Percentiles rank a stretch among this genome's conserved stretches.
Evolutionary conservation across 2,113 vertebrate genomes (phyloP).

Genomic region (Gadus chalcogrammus): DNA sequence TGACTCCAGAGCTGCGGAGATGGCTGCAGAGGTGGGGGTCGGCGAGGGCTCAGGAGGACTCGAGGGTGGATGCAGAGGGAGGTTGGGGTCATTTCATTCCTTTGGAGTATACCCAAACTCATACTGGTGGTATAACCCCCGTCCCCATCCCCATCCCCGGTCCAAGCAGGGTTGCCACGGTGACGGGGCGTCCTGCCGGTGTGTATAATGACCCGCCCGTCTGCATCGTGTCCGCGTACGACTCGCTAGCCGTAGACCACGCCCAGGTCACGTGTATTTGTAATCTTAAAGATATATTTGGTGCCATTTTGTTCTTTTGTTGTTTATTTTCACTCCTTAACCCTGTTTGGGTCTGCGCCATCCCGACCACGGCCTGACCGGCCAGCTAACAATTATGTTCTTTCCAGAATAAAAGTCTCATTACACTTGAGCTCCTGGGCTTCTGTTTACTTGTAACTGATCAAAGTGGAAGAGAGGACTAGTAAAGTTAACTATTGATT

Average conservation of each 20-base stretch:
- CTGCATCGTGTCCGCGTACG: slow-evolving; percentile 43
- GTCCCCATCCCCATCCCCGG: slow-evolving; percentile 13
- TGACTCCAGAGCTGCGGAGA: no score
- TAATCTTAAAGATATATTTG: slow-evolving; percentile 46
- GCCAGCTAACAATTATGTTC: slow-evolving; percentile 30
- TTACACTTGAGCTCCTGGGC: slow-evolving; percentile 31
- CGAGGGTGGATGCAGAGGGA: slow-evolving; percentile 8
- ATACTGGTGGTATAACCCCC: slow-evolving; percentile 42
- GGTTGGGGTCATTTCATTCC: slow-evolving; percentile 65
- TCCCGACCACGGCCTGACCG: slow-evolving; percentile 32
- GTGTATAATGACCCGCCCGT: slow-evolving; percentile 62
- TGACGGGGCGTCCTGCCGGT: slow-evolving; percentile 44
- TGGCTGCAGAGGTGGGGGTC: no score
- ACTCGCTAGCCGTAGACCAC: slow-evolving; percentile 48
- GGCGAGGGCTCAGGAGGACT: neutral
- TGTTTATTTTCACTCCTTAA: slow-evolving; percentile 4
- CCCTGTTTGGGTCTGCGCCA: slow-evolving; percentile 23
- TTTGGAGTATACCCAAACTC: slow-evolving; percentile 21
- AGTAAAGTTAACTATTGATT: neutral
- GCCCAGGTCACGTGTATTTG: slow-evolving; percentile 48
- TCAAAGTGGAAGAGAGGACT: neutral
- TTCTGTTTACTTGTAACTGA: neutral
- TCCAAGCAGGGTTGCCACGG: slow-evolving; percentile 14
- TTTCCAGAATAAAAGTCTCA: slow-evolving; percentile 63
- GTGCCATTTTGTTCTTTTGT: slow-evolving; percentile 51